Base-by-base conservation (phyloP, 2,797 vertebrate species). In the Moxostoma hubbsi region DNA sequence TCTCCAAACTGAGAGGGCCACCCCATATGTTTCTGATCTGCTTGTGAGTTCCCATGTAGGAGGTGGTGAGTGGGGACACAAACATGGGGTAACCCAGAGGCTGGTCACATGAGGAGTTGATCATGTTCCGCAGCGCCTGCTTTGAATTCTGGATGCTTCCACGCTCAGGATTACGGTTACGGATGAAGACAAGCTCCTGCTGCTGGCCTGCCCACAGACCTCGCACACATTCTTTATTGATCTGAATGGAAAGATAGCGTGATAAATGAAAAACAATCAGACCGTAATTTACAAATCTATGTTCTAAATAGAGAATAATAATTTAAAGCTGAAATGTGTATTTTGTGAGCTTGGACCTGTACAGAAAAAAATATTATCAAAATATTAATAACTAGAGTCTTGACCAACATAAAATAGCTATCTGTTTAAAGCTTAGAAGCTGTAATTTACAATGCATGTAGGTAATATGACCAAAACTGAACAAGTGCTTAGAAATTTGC, bases 71-170 rank as follows among this genome's bases (percentile, higher is more conserved):
- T 0, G 97, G 97, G 4, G 98, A 99, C 82, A 99, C 98, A 0
- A 95, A 99, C 95, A 99, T 99, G 84, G 98, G 98, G 89, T 99
- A 99, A 10, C 98, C 98, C 85, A 99, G 91, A 0, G 98, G 98
- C 91, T 99, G 98, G 91, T 99, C 97, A 3, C 98, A 99, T 1
- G 98, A 99, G 1, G 97, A 99, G 88, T 96, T 98, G 81, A 99
- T 97, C 92, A 99, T 94, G 92, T 99, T 99, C 67, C 97, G 90
- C 80, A 99, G 92, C 6, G 97, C 98, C 81, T 98, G 98, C 87
- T 97, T 98, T 2, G 98, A 97, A 92, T 99, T 99, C 93, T 99
- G 98, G 89, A 99, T 98, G 92, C 98, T 99, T 49, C 98, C 97
- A 0, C 97, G 95, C 82, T 99, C 98, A 0, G 97, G 98, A 89